A percentile compares a stretch with the other conserved stretches of the same genome.
Conservation (phyloP, 2,797 vertebrate species). For the Phataginus tetradactyla region DNA sequence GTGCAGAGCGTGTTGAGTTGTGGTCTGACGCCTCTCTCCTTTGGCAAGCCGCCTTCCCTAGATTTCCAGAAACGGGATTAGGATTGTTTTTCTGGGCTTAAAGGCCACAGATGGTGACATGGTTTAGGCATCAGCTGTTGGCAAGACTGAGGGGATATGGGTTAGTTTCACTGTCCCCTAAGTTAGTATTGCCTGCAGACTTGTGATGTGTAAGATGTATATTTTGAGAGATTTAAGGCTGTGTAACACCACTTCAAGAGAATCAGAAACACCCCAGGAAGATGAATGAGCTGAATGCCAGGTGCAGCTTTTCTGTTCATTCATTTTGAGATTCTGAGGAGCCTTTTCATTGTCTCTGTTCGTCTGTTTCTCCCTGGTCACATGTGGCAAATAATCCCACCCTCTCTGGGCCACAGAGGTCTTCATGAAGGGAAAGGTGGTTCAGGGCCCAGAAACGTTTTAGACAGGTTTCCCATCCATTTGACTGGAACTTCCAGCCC, state of each 20-base stretch:
- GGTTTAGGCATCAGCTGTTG: neutral
- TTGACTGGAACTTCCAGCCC: neutral
- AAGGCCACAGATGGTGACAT: neutral
- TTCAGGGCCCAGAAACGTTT: neutral
- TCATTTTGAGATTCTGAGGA: neutral
- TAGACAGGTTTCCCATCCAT: neutral
- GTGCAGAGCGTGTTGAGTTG: neutral
- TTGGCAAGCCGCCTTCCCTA: neutral
- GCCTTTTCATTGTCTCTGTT: rapidly evolving
- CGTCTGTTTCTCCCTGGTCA: neutral
- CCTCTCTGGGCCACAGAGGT: neutral
- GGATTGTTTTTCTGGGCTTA: conserved; percentile 6
- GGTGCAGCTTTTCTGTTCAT: neutral
- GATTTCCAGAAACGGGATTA: conserved; percentile 38
- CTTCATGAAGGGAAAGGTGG: neutral
- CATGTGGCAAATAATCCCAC: neutral
- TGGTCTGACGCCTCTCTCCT: neutral
- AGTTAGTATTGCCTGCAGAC: neutral
- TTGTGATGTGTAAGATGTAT: neutral
- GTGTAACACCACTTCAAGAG: neutral
- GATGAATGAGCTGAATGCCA: rapidly evolving
- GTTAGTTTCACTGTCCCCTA: neutral
- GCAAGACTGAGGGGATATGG: neutral
- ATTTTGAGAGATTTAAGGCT: neutral
- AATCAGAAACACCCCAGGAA: neutral